Conservation (phyloP, 37 sponge, comb jelly and placozoan genomes). For the Mnemiopsis leidyi region DNA sequence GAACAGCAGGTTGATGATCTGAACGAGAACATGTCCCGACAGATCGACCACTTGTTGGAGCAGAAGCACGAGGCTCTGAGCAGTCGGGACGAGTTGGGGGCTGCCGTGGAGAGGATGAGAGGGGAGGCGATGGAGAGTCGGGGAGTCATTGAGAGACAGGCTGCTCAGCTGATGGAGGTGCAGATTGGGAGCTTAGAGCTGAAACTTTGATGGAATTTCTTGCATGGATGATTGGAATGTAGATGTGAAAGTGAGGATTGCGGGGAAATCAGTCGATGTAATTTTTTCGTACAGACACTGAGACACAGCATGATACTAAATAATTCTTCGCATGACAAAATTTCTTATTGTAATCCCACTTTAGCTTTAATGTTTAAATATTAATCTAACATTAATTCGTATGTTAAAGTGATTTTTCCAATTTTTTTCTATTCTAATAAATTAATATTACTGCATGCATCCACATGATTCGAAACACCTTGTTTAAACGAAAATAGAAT, state of each 20-base stretch:
- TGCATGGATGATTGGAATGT: neutral
- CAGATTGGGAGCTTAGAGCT: neutral
- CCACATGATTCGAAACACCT: too few species aligned
- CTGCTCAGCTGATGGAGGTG: neutral
- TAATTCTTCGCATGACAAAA: too few species aligned
- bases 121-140: neutral
- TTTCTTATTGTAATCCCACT: too few species aligned
- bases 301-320: too few species aligned
- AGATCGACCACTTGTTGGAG: slow-evolving; percentile 46
- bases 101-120: neutral
- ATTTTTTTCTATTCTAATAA: too few species aligned
- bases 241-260: neutral
- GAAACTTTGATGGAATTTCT: neutral
- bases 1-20: slow-evolving; percentile 8
- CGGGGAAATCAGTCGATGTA: too few species aligned
- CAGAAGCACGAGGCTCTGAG: slow-evolving; percentile 24
- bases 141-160: neutral
- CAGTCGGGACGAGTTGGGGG: neutral
- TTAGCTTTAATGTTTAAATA: too few species aligned
- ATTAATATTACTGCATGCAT: too few species aligned
- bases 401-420: too few species aligned
- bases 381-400: too few species aligned
- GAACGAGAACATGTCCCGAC: neutral
- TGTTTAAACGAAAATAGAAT: too few species aligned
- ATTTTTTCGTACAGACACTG: too few species aligned